phyloP scores from a whole-genome alignment of 2,888 invertebrate genomes.

The Microctonus hyperodae region DNA sequence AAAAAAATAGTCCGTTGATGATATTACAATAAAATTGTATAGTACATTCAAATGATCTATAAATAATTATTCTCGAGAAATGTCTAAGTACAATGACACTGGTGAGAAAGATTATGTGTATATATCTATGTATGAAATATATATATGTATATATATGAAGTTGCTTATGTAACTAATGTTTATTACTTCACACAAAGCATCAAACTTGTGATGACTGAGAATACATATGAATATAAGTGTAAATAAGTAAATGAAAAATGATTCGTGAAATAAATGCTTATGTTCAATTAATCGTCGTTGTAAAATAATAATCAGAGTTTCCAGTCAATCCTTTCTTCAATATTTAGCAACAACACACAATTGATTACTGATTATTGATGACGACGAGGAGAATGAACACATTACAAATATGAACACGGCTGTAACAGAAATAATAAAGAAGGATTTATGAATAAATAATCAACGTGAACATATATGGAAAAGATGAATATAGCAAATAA shows the following conservation, averaged over 20 bases:
- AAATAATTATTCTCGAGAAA: constrained; percentile 14
- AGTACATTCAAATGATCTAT: constrained; percentile 4
- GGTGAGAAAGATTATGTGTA: not conserved
- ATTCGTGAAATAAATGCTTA: constrained; percentile 27
- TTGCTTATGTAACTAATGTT: constrained; percentile 15
- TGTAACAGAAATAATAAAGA: not conserved
- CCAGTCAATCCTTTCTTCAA: not conserved
- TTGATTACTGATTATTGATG: not conserved
- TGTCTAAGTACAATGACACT: constrained; percentile 20
- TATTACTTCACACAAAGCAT: constrained; percentile 7
- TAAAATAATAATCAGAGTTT: not conserved
- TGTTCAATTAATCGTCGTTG: constrained; percentile 18
- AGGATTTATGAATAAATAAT: not conserved
- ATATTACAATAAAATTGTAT: not conserved
- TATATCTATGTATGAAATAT: not conserved
- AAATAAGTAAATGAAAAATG: not conserved
- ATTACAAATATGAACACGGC: constrained; percentile 4
- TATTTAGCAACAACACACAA: not conserved
- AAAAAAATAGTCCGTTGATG: not conserved
- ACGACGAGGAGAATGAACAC: constrained; percentile 13
- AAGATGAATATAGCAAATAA: constrained; percentile 5
- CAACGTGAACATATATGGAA: not conserved
- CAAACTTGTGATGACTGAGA: not conserved
- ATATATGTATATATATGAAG: not conserved
- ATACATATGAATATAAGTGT: not conserved